Base-by-base conservation (phyloP, 1,140 invertebrate species). In the Papilio machaon region DNA sequence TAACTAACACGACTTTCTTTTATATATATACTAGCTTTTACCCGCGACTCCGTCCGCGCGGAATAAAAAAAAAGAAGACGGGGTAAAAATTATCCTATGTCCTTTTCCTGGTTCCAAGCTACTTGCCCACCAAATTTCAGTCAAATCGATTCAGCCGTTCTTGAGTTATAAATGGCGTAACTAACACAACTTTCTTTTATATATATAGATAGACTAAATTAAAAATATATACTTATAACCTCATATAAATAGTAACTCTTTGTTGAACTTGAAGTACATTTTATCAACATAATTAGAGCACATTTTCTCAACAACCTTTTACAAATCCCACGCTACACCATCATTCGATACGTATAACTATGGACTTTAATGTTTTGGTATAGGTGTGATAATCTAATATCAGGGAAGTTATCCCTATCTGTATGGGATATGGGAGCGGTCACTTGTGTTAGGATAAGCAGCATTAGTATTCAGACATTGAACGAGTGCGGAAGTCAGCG, bases 381-480 rank as follows among this genome's bases (percentile, higher is more conserved):
- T 70, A 70, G 0, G 64, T 7, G 11, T 70, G 64, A 70, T 15
- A 70, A 70, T 70, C 30, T 13, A 13, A 64, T 64, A 64, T 30
- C 23, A 64, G 5, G 13, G 64, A 35, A 38, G 64, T 15, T 70
- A 70, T 70, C 30, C 64, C 13, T 70, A 11, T 64, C 2, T 38
- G 30, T 38, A 70, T 35, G 30, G 30, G 64, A 35, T 70, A 70
- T 70, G 64, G 64, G 11, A 70, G 64, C 64, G 64, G 64, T 70
- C 30, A 70, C 64, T 70, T 70, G 64, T 70, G n/a, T 70, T 8
- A 13, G 64, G 64, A 70, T 70, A 70, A 70, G 64, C 64, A 15
- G 30, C 64, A 70, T 70, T 70, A 70, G 64, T 70, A 70, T 70
- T 70, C 64, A 17, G 64, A 70, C 64, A 70, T 15, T 70, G 64